Percentiles rank a stretch among this genome's conserved stretches.
phyloP scores from a whole-genome alignment of 1,140 invertebrate genomes.

The Phthorimaea operculella region DNA sequence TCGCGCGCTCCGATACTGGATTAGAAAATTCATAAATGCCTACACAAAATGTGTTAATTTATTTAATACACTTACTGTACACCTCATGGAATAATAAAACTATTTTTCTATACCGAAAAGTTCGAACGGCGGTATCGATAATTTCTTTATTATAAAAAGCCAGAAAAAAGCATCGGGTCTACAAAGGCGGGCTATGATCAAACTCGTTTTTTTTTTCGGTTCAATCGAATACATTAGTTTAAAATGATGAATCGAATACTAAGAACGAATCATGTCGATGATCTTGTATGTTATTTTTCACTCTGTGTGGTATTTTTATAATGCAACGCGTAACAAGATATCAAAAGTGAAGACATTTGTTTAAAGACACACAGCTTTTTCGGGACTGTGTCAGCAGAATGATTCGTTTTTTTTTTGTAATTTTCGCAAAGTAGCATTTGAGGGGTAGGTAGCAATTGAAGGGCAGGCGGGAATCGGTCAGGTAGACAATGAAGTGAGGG shows the following conservation, averaged over 20 bases:
- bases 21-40: background rate
- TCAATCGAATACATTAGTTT: conserved; percentile 27
- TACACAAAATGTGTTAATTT: conserved; percentile 25
- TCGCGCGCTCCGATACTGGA: too few relatives aligned
- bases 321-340: too few relatives aligned
- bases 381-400: too few relatives aligned
- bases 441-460: too few relatives aligned
- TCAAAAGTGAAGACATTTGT: too few relatives aligned
- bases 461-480: too few relatives aligned
- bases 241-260: conserved; percentile 27
- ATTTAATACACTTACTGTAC: conserved; percentile 22
- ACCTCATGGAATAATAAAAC: conserved; percentile 28
- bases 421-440: too few relatives aligned
- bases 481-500: too few relatives aligned
- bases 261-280: conserved; percentile 23
- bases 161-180: conserved; percentile 10
- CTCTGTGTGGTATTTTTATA: background rate
- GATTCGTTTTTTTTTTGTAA: too few relatives aligned
- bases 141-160: conserved; percentile 8
- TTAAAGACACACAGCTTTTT: too few relatives aligned
- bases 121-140: background rate
- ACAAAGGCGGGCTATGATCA: conserved; percentile 13
- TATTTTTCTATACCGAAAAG: conserved; percentile 10
- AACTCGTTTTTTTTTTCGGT: conserved; percentile 21
- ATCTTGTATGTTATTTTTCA: conserved; percentile 13